These are phyloP conservation scores for Cydia fagiglandana DNA, from an alignment of 1,140 invertebrate species.

Conservation along the genomic window DNA sequence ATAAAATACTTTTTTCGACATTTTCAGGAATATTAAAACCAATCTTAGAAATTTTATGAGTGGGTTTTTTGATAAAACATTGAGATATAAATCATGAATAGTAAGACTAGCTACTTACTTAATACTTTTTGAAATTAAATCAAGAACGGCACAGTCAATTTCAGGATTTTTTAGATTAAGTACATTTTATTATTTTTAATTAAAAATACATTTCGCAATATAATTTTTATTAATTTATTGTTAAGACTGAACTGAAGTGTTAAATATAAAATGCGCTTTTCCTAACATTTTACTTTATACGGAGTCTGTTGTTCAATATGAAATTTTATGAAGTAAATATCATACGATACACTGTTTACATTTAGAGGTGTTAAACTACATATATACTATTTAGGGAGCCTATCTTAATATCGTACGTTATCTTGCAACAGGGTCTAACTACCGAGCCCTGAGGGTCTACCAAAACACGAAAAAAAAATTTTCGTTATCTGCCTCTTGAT, in stretches of 20 bases:
- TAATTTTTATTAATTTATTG: conserved; percentile 56
- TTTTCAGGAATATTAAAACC: background rate
- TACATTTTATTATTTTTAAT: conserved; percentile 37
- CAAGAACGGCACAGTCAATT: conserved; percentile 23
- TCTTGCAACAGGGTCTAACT: no score
- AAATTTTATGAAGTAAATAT: no score
- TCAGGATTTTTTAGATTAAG: conserved; percentile 36
- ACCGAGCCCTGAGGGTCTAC: no score
- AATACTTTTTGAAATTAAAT: conserved; percentile 1
- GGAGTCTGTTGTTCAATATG: background rate
- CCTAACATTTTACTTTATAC: conserved; percentile 8
- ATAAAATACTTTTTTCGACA: background rate
- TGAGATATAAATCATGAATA: background rate
- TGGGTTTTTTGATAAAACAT: background rate
- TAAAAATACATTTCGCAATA: conserved; percentile 36
- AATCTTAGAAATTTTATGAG: no score
- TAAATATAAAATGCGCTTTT: conserved; percentile 40
- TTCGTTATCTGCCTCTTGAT: no score
- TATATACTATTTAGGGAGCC: no score
- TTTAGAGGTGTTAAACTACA: no score
- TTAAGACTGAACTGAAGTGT: conserved; percentile 62
- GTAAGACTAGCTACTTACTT: background rate
- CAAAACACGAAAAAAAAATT: no score
- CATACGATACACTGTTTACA: no score
- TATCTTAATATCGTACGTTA: no score